Evolutionary conservation across 2,797 vertebrate species (phyloP).

Genomic region (Selene dorsalis): DNA sequence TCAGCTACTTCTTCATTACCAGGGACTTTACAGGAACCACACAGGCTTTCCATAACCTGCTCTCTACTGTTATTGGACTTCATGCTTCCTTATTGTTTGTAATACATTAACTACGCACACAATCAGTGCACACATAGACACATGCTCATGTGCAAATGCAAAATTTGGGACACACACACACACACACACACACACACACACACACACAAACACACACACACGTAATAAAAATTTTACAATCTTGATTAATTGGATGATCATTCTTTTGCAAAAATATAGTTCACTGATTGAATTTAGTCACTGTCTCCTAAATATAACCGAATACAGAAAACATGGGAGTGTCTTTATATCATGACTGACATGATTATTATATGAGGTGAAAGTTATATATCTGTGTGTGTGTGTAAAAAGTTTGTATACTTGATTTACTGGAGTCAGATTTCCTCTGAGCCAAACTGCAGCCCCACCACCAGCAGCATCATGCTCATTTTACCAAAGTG

Average conservation of each 20-base stretch:
- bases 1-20: conserved; percentile 35
- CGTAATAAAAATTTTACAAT: not conserved
- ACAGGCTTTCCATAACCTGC: conserved; percentile 23
- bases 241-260: not conserved
- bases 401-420: conserved; percentile 5
- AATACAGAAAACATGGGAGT: too few species aligned
- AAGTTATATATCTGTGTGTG: not conserved
- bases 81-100: conserved; percentile 49
- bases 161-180: conserved; percentile 3
- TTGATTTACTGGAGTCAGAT: conserved; percentile 27
- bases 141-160: not conserved
- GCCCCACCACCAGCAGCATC: conserved; percentile 27
- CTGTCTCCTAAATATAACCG: too few species aligned
- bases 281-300: too few species aligned
- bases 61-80: not conserved
- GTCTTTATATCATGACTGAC: too few species aligned
- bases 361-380: too few species aligned
- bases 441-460: conserved; percentile 10
- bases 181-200: not conserved
- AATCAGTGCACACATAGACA: not conserved
- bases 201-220: not conserved
- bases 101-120: conserved; percentile 32
- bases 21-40: conserved; percentile 52
- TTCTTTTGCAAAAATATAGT: too few species aligned
- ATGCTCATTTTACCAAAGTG: conserved; percentile 16